These are phyloP conservation scores for Trichopria drosophilae DNA, from an alignment of 2,888 invertebrate genomes.

Conservation along the genomic window DNA sequence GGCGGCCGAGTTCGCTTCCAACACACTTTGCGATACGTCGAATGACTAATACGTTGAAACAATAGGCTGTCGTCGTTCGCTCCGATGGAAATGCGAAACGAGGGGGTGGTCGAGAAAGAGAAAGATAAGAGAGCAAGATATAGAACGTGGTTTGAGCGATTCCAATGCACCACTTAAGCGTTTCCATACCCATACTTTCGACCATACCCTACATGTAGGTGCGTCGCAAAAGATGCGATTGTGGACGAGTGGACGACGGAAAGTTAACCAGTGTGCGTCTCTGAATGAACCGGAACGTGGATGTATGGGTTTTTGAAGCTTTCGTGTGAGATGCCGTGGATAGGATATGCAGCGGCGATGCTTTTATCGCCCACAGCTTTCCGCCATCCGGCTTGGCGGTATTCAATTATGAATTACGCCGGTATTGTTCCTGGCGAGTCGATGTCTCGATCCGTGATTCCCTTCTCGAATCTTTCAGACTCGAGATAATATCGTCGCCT, in stretches of 20 bases:
- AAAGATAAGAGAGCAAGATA: slow-evolving; percentile 34
- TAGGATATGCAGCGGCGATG: slow-evolving; percentile 32
- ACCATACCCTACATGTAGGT: no score
- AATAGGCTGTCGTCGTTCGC: slow-evolving; percentile 56
- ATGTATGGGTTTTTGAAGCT: slow-evolving; percentile 4
- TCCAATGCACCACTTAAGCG: slow-evolving; percentile 58
- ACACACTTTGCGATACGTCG: slow-evolving; percentile 57
- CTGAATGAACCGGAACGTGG: slow-evolving; percentile 21
- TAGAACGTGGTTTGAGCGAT: slow-evolving; percentile 48
- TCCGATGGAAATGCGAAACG: slow-evolving; percentile 47
- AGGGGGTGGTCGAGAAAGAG: slow-evolving; percentile 36
- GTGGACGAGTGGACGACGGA: no score
- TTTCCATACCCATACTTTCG: slow-evolving; percentile 55
- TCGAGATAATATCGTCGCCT: no score
- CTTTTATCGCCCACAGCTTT: slow-evolving; percentile 44
- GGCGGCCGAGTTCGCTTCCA: slow-evolving; percentile 45
- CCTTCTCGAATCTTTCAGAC: slow-evolving; percentile 9
- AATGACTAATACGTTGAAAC: slow-evolving; percentile 59
- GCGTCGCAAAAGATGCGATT: no score
- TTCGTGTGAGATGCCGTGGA: slow-evolving; percentile 25
- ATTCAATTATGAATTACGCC: slow-evolving; percentile 46
- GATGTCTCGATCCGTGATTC: slow-evolving; percentile 23
- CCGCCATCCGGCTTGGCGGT: slow-evolving; percentile 33
- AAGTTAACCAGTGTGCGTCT: no score
- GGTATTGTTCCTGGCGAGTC: slow-evolving; percentile 35